Conservation (phyloP, 2,113 vertebrate genomes). For the Halichoerus grypus region DNA sequence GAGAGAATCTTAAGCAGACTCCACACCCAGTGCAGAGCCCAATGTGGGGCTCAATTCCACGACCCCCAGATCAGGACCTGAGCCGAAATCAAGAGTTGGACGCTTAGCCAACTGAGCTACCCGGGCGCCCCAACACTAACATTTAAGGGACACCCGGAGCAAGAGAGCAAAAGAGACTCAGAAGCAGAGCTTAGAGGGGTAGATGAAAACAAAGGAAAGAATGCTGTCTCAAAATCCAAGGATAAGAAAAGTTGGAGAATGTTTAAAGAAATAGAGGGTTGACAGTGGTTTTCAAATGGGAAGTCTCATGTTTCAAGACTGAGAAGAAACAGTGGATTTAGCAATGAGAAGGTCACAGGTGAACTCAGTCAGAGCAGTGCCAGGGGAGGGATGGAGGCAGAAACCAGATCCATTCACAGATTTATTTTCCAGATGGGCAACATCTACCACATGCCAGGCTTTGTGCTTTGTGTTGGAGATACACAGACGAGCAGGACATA, state of each 20-base stretch:
- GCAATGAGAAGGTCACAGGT: background rate
- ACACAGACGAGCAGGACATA: background rate
- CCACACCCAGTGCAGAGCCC: background rate
- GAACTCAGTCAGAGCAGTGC: background rate
- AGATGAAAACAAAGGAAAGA: background rate
- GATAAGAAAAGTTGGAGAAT: background rate
- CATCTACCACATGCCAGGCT: too few relatives aligned
- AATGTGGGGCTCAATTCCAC: background rate
- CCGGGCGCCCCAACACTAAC: background rate
- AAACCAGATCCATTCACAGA: background rate
- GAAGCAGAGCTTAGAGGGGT: background rate
- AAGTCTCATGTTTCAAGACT: background rate
- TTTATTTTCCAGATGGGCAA: background rate
- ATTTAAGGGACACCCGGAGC: background rate
- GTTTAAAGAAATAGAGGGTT: background rate
- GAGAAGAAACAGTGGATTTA: background rate
- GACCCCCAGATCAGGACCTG: background rate
- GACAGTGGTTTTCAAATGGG: background rate
- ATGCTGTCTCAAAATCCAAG: background rate
- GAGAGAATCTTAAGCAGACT: background rate
- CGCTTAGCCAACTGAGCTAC: background rate
- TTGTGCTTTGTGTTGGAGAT: background rate
- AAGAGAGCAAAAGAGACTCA: background rate
- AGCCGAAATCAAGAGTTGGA: background rate
- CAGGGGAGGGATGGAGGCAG: background rate